phyloP scores from a whole-genome alignment of 2,113 vertebrate species.

The Chionis minor region DNA sequence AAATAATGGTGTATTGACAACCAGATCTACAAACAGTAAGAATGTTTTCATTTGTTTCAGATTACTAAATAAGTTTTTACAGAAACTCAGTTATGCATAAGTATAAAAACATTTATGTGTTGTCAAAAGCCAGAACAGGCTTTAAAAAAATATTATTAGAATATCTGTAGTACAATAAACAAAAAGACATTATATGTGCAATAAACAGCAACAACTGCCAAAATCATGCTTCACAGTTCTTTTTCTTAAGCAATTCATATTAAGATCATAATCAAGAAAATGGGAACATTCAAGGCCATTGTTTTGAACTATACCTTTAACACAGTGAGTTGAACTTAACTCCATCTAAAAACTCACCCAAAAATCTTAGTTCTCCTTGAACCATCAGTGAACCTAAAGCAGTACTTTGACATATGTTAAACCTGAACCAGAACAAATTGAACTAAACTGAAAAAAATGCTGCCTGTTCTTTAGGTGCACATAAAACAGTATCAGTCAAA shows the following conservation, averaged over 20 bases:
- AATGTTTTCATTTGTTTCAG: neutral
- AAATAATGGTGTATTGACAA: neutral
- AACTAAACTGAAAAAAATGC: neutral
- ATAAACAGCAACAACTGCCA: neutral
- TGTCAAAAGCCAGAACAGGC: neutral
- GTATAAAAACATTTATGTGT: neutral
- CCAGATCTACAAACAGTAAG: neutral
- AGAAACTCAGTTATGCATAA: neutral
- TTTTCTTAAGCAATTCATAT: neutral
- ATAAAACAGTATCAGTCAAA: neutral
- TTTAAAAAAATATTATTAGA: neutral
- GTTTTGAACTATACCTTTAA: neutral
- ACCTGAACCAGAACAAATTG: neutral
- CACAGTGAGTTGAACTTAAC: neutral
- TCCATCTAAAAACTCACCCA: neutral
- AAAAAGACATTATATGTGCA: neutral
- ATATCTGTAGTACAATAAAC: neutral
- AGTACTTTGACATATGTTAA: neutral
- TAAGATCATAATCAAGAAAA: neutral
- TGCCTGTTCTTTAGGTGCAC: neutral
- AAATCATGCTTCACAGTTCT: neutral
- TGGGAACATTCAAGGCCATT: neutral
- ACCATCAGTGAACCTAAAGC: neutral
- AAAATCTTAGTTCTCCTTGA: neutral
- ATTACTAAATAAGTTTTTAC: neutral